Percentiles rank a stretch among this genome's conserved stretches.
phyloP scores from a whole-genome alignment of 2,797 vertebrate genomes.

The Nyctibius grandis region DNA sequence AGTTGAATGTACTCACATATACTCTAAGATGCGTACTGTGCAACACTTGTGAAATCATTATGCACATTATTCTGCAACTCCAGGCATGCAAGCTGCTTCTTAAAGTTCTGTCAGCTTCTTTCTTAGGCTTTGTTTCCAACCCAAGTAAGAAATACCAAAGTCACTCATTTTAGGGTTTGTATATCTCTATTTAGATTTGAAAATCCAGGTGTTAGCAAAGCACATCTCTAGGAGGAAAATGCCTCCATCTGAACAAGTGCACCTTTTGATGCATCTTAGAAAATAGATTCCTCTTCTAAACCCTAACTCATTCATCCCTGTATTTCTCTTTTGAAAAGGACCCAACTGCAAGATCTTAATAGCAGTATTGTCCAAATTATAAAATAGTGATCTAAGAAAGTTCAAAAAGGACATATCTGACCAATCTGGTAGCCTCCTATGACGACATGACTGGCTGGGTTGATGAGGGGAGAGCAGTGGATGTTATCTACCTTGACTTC shows the following conservation, averaged over 20 bases:
- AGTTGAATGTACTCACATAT: slow-evolving; percentile 68
- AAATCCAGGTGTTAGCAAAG: neutral
- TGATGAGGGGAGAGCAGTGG: too few relatives aligned
- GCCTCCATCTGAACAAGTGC: neutral
- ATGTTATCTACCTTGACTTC: too few relatives aligned
- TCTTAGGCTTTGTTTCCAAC: neutral
- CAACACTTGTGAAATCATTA: slow-evolving; percentile 64
- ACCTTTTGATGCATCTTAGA: neutral
- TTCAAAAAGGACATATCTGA: neutral
- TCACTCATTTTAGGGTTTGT: neutral
- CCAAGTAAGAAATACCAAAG: neutral
- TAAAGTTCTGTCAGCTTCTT: slow-evolving; percentile 45
- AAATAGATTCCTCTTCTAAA: neutral
- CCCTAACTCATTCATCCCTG: neutral
- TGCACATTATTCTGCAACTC: slow-evolving; percentile 51
- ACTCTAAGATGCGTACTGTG: slow-evolving; percentile 61
- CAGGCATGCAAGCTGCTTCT: slow-evolving; percentile 39
- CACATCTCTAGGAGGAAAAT: neutral
- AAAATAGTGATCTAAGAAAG: neutral
- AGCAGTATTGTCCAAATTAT: neutral
- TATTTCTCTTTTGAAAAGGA: neutral
- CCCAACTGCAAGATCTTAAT: neutral
- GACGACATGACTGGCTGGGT: too few relatives aligned
- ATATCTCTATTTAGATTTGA: neutral
- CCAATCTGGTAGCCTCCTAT: too few relatives aligned